A percentile compares a stretch with the other conserved stretches of the same genome.
phyloP scores from a whole-genome alignment of 2,113 vertebrate species.

The Bucco capensis region DNA sequence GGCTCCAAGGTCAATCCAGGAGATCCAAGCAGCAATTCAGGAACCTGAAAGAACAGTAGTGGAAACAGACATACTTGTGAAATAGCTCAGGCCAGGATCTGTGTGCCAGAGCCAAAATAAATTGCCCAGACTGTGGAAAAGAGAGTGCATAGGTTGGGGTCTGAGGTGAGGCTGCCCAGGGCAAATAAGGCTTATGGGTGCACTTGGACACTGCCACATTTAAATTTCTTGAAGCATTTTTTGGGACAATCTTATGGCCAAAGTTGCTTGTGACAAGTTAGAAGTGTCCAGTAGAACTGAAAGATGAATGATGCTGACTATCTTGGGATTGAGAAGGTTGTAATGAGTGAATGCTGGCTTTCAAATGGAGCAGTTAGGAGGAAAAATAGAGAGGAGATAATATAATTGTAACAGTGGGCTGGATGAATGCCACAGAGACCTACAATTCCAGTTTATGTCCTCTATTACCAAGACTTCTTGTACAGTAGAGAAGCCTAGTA shows the following conservation, averaged over 20 bases:
- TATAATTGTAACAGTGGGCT: neutral
- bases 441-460: neutral
- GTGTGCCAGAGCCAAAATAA: neutral
- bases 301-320: neutral
- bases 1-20: neutral
- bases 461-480: neutral
- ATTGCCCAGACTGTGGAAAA: neutral
- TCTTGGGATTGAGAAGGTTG: rapidly evolving
- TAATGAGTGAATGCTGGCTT: neutral
- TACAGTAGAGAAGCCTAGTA: neutral
- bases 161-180: neutral
- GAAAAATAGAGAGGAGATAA: neutral
- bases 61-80: neutral
- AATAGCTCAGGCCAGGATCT: neutral
- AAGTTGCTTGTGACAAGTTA: neutral
- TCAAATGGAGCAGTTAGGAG: neutral
- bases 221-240: neutral
- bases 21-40: rapidly evolving
- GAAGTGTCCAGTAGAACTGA: neutral
- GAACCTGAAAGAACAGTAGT: neutral
- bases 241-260: neutral
- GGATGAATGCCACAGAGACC: neutral
- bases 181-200: neutral
- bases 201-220: neutral
- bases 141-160: neutral